phyloP scores from a whole-genome alignment of 2,797 vertebrate genomes.

The Todus mexicanus region DNA sequence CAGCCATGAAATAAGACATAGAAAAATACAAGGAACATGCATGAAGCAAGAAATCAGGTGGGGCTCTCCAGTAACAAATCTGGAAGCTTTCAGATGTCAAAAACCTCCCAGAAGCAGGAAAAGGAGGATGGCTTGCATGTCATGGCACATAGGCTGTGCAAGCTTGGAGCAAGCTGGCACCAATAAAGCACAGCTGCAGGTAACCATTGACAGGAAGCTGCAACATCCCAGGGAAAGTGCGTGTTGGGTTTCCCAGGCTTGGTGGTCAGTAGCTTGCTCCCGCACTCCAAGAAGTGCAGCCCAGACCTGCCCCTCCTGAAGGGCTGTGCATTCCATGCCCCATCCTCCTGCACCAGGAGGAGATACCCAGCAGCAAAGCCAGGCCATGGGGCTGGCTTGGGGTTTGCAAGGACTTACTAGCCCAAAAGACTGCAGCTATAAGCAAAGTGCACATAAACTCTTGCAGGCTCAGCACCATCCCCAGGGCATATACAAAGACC shows the following conservation, averaged over 20 bases:
- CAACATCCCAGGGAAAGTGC: not conserved
- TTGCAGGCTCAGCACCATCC: not conserved
- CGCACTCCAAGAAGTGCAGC: not conserved
- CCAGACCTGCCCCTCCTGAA: not conserved
- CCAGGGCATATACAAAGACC: not conserved
- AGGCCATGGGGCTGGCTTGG: not conserved
- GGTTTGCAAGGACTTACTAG: not conserved
- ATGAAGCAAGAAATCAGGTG: not conserved
- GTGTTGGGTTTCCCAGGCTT: fast-evolving
- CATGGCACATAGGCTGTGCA: not conserved
- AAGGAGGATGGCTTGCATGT: not conserved
- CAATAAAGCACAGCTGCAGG: not conserved
- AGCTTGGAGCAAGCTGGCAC: not conserved
- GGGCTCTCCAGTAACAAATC: slow-evolving; percentile 11
- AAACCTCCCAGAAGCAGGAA: slow-evolving; percentile 13
- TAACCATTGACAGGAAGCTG: not conserved
- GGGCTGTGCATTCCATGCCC: not conserved
- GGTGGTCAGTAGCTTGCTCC: not conserved
- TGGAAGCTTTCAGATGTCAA: slow-evolving; percentile 28
- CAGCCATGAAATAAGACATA: not conserved
- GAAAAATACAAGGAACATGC: not conserved
- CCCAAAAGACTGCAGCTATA: not conserved
- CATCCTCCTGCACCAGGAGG: not conserved
- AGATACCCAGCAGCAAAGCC: not conserved
- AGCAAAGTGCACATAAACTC: not conserved